Conservation (phyloP, 2,888 invertebrate genomes). For the Eupithecia insigniata region DNA sequence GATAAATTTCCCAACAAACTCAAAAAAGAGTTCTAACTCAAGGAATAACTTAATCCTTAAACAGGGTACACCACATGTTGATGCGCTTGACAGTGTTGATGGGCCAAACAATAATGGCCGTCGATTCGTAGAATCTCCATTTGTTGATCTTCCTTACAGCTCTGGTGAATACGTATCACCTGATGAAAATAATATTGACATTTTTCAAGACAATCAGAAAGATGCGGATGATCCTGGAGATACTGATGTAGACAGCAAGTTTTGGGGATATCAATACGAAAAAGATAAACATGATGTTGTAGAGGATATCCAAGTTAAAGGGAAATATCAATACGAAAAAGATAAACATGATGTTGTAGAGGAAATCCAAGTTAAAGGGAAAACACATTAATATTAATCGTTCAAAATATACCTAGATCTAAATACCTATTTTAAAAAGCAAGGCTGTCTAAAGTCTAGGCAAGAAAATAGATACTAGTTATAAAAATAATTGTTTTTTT, state of each 20-base stretch:
- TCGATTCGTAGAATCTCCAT: conserved; percentile 11
- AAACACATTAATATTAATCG: not conserved
- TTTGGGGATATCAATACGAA: not conserved
- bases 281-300: not conserved
- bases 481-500: too few species aligned
- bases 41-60: not conserved
- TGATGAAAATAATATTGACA: not conserved
- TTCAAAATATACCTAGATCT: not conserved
- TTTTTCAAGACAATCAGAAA: conserved; percentile 8
- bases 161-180: conserved; percentile 6
- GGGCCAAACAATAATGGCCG: not conserved
- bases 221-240: not conserved
- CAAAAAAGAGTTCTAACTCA: not conserved
- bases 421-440: not conserved
- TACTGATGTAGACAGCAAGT: not conserved
- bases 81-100: not conserved
- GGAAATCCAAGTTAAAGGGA: not conserved
- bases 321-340: too few species aligned
- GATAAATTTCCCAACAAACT: not conserved
- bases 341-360: too few species aligned
- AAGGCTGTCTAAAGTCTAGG: not conserved
- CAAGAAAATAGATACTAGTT: not conserved
- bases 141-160: not conserved
- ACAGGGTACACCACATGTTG: not conserved
- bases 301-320: not conserved